phyloP scores from a whole-genome alignment of 2,888 invertebrate species.

The Pseudococcus viburni region DNA sequence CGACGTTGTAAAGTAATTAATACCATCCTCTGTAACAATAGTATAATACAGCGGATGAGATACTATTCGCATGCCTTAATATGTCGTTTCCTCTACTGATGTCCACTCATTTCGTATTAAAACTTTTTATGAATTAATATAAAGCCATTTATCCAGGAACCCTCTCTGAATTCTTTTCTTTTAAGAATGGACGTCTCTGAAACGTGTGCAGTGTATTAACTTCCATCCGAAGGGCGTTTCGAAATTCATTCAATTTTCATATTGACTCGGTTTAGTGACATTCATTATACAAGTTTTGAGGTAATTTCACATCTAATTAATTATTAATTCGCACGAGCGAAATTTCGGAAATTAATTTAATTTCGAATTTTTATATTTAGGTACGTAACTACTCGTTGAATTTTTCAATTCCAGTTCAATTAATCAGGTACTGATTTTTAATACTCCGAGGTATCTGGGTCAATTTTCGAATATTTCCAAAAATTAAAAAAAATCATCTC shows the following conservation, averaged over 20 bases:
- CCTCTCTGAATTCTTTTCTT: slow-evolving; percentile 46
- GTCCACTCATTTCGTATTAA: slow-evolving; percentile 57
- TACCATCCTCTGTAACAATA: slow-evolving; percentile 46
- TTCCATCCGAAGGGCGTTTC: not conserved
- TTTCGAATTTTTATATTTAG: too few species aligned
- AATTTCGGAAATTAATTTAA: too few species aligned
- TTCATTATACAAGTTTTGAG: too few species aligned
- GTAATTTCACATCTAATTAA: too few species aligned
- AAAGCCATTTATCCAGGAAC: slow-evolving; percentile 39
- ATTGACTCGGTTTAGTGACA: too few species aligned
- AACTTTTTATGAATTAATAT: slow-evolving; percentile 62
- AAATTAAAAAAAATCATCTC: not conserved
- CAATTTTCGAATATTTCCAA: not conserved
- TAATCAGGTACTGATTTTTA: too few species aligned
- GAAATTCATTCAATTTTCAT: not conserved
- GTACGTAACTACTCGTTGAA: too few species aligned
- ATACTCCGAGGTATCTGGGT: too few species aligned
- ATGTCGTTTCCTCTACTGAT: slow-evolving; percentile 59
- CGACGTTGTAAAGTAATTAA: slow-evolving; percentile 56
- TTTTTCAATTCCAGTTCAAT: too few species aligned
- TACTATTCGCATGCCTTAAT: slow-evolving; percentile 60
- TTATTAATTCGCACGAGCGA: too few species aligned
- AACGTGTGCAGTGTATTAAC: not conserved
- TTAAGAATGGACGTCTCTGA: not conserved
- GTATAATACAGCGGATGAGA: slow-evolving; percentile 62